Evolutionary conservation across 2,797 vertebrate species (phyloP), one percentile per base, ranked within the genome.

Genomic region (Chiloscyllium punctatum): DNA sequence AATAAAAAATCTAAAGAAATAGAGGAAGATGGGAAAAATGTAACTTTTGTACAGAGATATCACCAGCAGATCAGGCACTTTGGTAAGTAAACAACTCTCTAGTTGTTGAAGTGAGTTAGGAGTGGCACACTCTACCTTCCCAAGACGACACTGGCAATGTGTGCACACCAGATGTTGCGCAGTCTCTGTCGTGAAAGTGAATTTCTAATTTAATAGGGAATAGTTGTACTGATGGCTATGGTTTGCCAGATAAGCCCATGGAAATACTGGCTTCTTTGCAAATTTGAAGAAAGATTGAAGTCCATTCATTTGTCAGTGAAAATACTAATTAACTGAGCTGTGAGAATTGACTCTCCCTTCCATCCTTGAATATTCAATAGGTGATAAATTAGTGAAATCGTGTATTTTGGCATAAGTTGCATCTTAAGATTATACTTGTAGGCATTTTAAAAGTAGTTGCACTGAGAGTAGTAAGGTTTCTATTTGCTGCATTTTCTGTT

Each of bases 11-110:
- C 97, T 96, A 97, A 97, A 96, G 97, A 97, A 96, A 98, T 97
- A 95, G 97, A 97, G 96, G 98, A 98, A 96, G 98, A 97, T 96
- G 98, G 98, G 96, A 97, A 98, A 97, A 37, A 51, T 66, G 79
- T 62, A 72, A 98, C 98, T 33, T 98, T 99, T 97, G 97, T 98
- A 95, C 98, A 99, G 96, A 98, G 98, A 96, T 98, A 99, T 95
- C 99, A 99, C 96, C 97, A 98, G 96, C 98, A 99, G 96, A 98
- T 99, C 96, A 98, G 98, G 96, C 98, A 99, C 98, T 99, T 99
- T 53, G 99, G 99, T 99, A 97, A 98, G 98, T 97, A 37, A 79
- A 95, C 95, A 51, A 25, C 69, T 37, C n/a, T 42, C 42, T 33
- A 27, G 25, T 13, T 53, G 25, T 42, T 37, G n/a, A 68, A 62